A percentile compares a stretch with the other conserved stretches of the same genome.
Evolutionary conservation across 2,113 vertebrate genomes (phyloP).

Genomic region (Genyomyrus donnyi): DNA sequence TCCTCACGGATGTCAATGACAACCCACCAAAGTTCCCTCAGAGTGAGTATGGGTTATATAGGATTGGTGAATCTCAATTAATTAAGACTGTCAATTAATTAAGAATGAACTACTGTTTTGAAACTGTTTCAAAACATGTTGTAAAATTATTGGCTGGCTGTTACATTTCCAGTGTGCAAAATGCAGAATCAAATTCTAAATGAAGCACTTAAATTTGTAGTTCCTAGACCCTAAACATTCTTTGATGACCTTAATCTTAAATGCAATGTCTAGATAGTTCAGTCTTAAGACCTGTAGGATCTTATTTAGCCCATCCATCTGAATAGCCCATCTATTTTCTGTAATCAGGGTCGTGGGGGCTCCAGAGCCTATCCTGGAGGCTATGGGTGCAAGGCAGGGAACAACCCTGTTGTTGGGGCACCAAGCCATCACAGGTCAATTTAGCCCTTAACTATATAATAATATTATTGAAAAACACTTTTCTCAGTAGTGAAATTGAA

Average conservation of each 20-base stretch:
- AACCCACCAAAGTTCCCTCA: conserved; percentile 97
- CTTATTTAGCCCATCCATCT: background rate
- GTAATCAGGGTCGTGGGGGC: background rate
- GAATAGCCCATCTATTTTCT: background rate
- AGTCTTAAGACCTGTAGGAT: background rate
- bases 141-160: background rate
- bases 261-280: background rate
- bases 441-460: background rate
- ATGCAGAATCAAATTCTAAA: background rate
- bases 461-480: background rate
- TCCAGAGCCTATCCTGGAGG: background rate
- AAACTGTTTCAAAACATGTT: background rate
- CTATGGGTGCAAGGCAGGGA: background rate
- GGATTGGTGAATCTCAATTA: conserved; percentile 51
- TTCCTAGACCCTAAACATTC: background rate
- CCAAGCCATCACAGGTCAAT: background rate
- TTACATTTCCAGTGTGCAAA: background rate
- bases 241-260: background rate
- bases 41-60: conserved; percentile 65
- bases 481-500: background rate
- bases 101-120: background rate
- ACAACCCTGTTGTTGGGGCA: background rate
- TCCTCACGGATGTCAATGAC: conserved; percentile 93
- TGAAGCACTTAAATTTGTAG: background rate
- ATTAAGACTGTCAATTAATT: background rate